Base-by-base conservation (phyloP, 1,140 invertebrate genomes). In the Sesamia nonagrioides region DNA sequence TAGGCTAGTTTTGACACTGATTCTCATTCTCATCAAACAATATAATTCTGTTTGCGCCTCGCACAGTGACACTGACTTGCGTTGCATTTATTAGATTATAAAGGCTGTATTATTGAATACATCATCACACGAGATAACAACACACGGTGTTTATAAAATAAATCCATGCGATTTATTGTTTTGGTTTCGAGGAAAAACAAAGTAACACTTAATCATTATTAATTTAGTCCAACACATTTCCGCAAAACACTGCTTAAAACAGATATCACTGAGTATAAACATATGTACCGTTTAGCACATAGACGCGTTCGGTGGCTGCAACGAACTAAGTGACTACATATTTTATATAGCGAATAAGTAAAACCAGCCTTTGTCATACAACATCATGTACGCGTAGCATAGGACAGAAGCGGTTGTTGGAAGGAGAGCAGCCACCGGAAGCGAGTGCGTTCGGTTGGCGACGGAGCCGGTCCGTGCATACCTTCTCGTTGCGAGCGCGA, bases 401-500 rank as follows among this genome's bases (percentile, higher is more conserved):
- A 71, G 66, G 80, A 84, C 79, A 83, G 78, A 61, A 82, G 76
- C 48, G 68, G 56, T 61, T 63, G 76, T 80, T 80, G 77, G 78
- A 89, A 84, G 83, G 86, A 89, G 88, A 89, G 87, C 88, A 88
- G 88, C 83, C 87, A 90, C 92, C 92, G 92, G 92, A 94, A 94
- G 88, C 89, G 82, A 88, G 83, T 90, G 88, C 86, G 88, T 82
- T 84, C 82, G 78, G 83, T n/a, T 58, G 54, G 83, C 77, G 83
- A 78, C 79, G 78, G 71, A 79, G 60, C 77, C 79, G 83, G 83
- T 80, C 69, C 86, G 88, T 87, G 91, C 89, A 89, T 93, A 94
- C 92, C 92, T 94, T 93, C 89, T 93, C 91, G 91, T 89, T 86
- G 89, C 89, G 92, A 89, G 90, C 92, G 91, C 93, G 92, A 93